These are phyloP conservation scores for Eudyptes chrysolophus DNA, from an alignment of 2,113 vertebrate genomes.

Conservation along the genomic window DNA sequence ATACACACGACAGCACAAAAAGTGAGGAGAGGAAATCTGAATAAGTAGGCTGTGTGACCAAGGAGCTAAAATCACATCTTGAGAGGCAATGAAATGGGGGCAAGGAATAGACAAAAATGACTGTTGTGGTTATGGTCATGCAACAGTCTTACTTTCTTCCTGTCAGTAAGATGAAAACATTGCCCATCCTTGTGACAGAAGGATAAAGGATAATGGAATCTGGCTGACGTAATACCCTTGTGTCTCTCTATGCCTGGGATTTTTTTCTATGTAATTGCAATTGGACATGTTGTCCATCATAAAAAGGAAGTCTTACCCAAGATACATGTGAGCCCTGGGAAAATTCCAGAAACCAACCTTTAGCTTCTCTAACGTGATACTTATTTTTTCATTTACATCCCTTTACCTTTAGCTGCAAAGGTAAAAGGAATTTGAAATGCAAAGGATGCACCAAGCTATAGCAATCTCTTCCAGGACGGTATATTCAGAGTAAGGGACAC, in stretches of 20 bases:
- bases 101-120: not conserved
- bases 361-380: not conserved
- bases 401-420: not conserved
- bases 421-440: not conserved
- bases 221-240: not conserved
- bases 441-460: not conserved
- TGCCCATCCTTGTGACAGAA: not conserved
- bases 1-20: not conserved
- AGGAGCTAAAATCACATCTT: not conserved
- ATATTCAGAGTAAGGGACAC: not conserved
- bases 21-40: not conserved
- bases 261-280: not conserved
- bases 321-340: not conserved
- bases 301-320: not conserved
- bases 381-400: not conserved
- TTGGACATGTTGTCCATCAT: not conserved
- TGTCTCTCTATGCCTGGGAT: not conserved
- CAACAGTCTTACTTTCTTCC: not conserved
- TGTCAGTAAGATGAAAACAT: not conserved
- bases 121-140: not conserved
- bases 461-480: not conserved
- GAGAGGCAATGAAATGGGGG: not conserved
- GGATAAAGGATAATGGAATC: not conserved
- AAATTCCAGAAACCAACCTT: not conserved
- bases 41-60: not conserved